Conservation (phyloP, 2,113 vertebrate species). For the Tachycineta bicolor region DNA sequence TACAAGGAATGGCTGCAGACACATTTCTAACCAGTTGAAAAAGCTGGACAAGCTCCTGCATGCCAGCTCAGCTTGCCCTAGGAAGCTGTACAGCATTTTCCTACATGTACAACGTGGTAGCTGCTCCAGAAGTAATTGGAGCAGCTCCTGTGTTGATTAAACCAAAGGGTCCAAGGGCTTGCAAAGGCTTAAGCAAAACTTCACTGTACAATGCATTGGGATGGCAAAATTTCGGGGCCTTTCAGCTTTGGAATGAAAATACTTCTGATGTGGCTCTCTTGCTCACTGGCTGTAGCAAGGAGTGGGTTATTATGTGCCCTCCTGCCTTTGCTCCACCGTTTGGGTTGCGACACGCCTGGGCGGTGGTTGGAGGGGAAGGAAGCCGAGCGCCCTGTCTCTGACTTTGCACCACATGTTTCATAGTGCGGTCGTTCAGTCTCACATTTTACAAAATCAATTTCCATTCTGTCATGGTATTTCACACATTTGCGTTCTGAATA, state of each 20-base stretch:
- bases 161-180: not conserved
- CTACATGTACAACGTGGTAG: not conserved
- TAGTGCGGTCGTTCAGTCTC: conserved; percentile 63
- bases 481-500: conserved; percentile 75
- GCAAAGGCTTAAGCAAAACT: not conserved
- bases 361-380: conserved; percentile 15
- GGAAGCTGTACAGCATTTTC: not conserved
- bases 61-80: not conserved
- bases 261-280: not conserved
- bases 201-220: rapidly evolving
- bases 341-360: not conserved
- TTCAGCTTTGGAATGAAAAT: not conserved
- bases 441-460: conserved; percentile 81
- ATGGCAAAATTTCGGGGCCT: not conserved
- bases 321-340: not conserved
- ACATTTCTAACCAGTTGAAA: not conserved
- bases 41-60: not conserved
- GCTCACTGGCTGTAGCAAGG: not conserved
- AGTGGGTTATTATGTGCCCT: not conserved
- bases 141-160: not conserved
- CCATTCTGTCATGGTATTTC: conserved; percentile 81
- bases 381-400: conserved; percentile 31
- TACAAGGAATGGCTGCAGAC: not conserved
- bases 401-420: conserved; percentile 74
- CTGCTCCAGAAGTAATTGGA: not conserved